A percentile compares a stretch with the other conserved stretches of the same genome.
Evolutionary conservation across 2,888 invertebrate species (phyloP).

Genomic region (Watsonalla binaria): DNA sequence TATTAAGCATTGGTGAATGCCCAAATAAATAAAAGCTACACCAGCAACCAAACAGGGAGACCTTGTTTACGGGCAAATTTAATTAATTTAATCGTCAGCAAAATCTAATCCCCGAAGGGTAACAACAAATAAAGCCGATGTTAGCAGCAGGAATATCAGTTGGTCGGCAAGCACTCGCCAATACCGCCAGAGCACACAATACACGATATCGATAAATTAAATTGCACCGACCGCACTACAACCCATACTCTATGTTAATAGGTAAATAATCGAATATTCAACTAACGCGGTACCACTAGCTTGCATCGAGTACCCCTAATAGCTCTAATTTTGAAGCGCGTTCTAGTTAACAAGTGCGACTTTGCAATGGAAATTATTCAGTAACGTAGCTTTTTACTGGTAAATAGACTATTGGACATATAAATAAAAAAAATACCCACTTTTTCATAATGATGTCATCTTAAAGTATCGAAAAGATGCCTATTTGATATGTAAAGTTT

Average conservation of each 20-base stretch:
- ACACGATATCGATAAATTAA: constrained; percentile 54
- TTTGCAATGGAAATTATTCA: constrained; percentile 4
- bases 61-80: constrained; percentile 11
- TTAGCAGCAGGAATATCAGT: constrained; percentile 21
- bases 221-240: constrained; percentile 50
- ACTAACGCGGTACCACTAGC: constrained; percentile 17
- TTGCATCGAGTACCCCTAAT: constrained; percentile 28
- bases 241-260: constrained; percentile 49
- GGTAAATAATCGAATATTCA: constrained; percentile 58
- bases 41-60: not conserved
- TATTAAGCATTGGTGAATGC: not conserved
- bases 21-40: not conserved
- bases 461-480: too few relatives aligned
- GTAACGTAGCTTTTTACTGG: constrained; percentile 17
- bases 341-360: constrained; percentile 13
- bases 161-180: constrained; percentile 10
- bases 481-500: too few relatives aligned
- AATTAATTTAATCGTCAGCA: constrained; percentile 44
- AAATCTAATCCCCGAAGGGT: constrained; percentile 40
- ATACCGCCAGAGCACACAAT: constrained; percentile 26
- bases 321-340: constrained; percentile 46
- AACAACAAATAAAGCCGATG: constrained; percentile 38
- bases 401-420: constrained; percentile 14
- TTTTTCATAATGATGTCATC: too few relatives aligned
- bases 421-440: too few relatives aligned